A percentile compares a stretch with the other conserved stretches of the same genome.
phyloP scores from a whole-genome alignment of 2,888 invertebrate genomes.

The Leucozona laternaria region DNA sequence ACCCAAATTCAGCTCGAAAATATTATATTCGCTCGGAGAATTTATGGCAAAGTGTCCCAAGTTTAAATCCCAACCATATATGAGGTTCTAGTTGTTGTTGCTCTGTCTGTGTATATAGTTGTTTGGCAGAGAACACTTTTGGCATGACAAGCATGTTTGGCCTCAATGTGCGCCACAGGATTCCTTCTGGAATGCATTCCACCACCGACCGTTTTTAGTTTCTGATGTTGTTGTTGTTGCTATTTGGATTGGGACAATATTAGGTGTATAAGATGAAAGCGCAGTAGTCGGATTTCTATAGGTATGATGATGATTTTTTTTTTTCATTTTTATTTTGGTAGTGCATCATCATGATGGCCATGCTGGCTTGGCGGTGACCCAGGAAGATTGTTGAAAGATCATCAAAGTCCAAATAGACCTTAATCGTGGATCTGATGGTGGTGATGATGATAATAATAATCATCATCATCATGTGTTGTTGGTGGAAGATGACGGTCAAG shows the following conservation, averaged over 20 bases:
- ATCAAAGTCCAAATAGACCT: conserved; percentile 63
- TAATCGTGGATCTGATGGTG: conserved; percentile 47
- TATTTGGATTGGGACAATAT: conserved; percentile 25
- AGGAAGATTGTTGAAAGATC: conserved; percentile 62
- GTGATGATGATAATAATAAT: conserved; percentile 32
- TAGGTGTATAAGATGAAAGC: conserved; percentile 14
- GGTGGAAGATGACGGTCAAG: conserved; percentile 49
- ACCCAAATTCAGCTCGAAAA: conserved; percentile 64
- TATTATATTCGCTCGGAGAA: conserved; percentile 68
- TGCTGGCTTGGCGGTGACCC: conserved; percentile 43
- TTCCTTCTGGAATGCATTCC: conserved; percentile 55
- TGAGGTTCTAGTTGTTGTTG: conserved; percentile 12
- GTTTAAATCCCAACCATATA: conserved; percentile 53
- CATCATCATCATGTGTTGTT: background rate
- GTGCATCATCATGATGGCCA: conserved; percentile 39
- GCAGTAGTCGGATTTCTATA: conserved; percentile 32
- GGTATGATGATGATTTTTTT: background rate
- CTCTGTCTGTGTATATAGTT: background rate
- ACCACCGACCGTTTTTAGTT: background rate
- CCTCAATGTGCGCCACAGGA: conserved; percentile 67
- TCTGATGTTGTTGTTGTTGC: background rate
- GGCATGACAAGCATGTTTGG: conserved; percentile 66
- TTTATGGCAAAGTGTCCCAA: conserved; percentile 74
- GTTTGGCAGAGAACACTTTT: conserved; percentile 33
- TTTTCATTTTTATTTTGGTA: conserved; percentile 26